phyloP scores from a whole-genome alignment of 2,888 invertebrate genomes.

The Lasius fuliginosus region DNA sequence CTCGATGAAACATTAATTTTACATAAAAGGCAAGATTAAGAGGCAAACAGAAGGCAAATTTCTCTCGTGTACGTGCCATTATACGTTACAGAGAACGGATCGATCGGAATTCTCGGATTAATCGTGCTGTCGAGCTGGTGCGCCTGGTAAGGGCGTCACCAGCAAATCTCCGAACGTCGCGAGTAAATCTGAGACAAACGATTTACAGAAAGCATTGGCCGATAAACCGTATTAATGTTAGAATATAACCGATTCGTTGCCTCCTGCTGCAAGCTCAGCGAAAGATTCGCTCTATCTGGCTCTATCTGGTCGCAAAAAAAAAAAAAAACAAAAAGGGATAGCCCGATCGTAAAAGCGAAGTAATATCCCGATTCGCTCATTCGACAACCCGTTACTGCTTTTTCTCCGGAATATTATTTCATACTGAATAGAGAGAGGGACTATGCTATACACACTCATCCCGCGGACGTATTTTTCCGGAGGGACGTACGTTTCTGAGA shows the following conservation, averaged over 20 bases:
- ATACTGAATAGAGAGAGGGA: neutral
- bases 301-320: constrained; percentile 57
- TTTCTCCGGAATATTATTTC: constrained; percentile 37
- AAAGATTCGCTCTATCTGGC: constrained; percentile 29
- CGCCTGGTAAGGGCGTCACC: constrained; percentile 56
- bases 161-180: constrained; percentile 71
- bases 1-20: neutral
- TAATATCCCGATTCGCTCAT: constrained; percentile 56
- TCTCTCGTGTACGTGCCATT: constrained; percentile 21
- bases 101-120: constrained; percentile 45
- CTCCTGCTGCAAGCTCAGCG: constrained; percentile 32
- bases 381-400: constrained; percentile 35
- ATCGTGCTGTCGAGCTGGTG: constrained; percentile 31
- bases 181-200: constrained; percentile 73
- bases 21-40: neutral
- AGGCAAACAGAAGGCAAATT: neutral
- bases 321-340: constrained; percentile 47
- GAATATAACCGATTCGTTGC: constrained; percentile 61
- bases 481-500: constrained; percentile 17
- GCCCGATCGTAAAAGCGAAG: constrained; percentile 51
- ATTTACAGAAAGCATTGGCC: constrained; percentile 63
- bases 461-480: constrained; percentile 24
- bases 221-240: constrained; percentile 68
- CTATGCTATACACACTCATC: neutral
- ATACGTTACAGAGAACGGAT: constrained; percentile 20